These are phyloP conservation scores for Sinotaia quadrata DNA, from an alignment of 2,888 invertebrate genomes.

Conservation along the genomic window DNA sequence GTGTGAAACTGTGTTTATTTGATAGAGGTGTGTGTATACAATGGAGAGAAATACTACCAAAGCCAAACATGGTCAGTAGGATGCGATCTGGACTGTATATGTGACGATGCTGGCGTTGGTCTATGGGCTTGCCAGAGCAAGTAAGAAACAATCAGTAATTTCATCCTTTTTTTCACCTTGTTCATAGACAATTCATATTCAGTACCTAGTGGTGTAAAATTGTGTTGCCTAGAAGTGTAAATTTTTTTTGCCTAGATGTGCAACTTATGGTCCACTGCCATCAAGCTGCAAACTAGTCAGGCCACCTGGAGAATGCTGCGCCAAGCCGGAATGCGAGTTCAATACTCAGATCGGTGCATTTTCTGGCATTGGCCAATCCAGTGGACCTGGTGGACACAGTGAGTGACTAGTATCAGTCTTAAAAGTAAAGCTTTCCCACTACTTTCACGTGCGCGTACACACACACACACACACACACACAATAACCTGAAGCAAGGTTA, in stretches of 20 bases:
- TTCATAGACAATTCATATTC: too few relatives aligned
- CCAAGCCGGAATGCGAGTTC: slow-evolving; percentile 56
- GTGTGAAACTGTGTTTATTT: background rate
- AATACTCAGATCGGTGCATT: slow-evolving; percentile 55
- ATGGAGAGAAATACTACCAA: slow-evolving; percentile 40
- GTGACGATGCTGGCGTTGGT: slow-evolving; percentile 37
- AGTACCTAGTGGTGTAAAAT: too few relatives aligned
- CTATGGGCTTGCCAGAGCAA: slow-evolving; percentile 36
- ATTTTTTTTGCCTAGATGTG: slow-evolving; percentile 42
- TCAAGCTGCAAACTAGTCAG: slow-evolving; percentile 47
- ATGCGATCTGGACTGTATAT: slow-evolving; percentile 40
- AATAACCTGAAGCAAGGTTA: too few relatives aligned
- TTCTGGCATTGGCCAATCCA: slow-evolving; percentile 53
- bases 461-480: too few relatives aligned
- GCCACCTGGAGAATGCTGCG: slow-evolving; percentile 57
- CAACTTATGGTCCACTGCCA: slow-evolving; percentile 49
- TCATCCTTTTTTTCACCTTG: too few relatives aligned
- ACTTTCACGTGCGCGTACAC: too few relatives aligned
- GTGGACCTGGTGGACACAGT: slow-evolving; percentile 55
- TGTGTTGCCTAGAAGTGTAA: too few relatives aligned
- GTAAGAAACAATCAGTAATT: too few relatives aligned
- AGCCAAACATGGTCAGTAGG: slow-evolving; percentile 43
- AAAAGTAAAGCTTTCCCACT: background rate
- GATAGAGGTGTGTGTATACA: slow-evolving; percentile 40
- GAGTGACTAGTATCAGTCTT: slow-evolving; percentile 7